Conservation (phyloP, 2,888 invertebrate genomes). For the Andricus quercusramuli region DNA sequence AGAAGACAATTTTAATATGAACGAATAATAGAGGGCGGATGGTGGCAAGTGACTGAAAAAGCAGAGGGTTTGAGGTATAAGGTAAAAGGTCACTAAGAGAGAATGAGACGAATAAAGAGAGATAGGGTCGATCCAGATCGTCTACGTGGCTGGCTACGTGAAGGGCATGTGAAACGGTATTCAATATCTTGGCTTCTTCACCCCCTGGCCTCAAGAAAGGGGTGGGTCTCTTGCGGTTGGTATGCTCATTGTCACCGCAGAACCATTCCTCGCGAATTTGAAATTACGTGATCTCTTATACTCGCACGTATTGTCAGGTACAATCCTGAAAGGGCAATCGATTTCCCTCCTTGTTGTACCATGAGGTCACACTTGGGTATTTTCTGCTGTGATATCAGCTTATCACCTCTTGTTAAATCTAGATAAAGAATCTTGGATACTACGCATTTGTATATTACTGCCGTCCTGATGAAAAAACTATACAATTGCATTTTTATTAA, state of each 20-base stretch:
- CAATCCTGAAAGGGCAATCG: constrained; percentile 55
- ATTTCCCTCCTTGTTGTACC: constrained; percentile 46
- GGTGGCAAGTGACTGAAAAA: constrained; percentile 54
- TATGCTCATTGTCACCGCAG: constrained; percentile 72
- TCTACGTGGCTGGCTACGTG: constrained; percentile 67
- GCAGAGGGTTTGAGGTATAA: constrained; percentile 41
- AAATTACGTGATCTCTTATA: constrained; percentile 65
- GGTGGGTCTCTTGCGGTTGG: constrained; percentile 57
- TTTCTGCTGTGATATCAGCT: constrained; percentile 8
- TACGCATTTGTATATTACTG: no score
- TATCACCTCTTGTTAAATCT: neutral
- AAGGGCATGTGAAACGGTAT: constrained; percentile 75
- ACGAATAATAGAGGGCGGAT: constrained; percentile 64
- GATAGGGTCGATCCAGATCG: constrained; percentile 50
- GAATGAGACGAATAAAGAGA: constrained; percentile 46
- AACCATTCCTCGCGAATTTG: constrained; percentile 69
- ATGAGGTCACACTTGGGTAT: constrained; percentile 1
- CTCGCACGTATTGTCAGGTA: constrained; percentile 54
- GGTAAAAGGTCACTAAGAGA: constrained; percentile 63
- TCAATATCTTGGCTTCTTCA: constrained; percentile 69
- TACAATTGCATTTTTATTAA: no score
- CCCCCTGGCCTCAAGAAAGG: constrained; percentile 46
- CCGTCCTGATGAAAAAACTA: no score
- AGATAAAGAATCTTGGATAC: neutral
- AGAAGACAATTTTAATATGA: constrained; percentile 73